Base-by-base conservation (phyloP, 1,140 invertebrate genomes). In the Aethina tumida region DNA sequence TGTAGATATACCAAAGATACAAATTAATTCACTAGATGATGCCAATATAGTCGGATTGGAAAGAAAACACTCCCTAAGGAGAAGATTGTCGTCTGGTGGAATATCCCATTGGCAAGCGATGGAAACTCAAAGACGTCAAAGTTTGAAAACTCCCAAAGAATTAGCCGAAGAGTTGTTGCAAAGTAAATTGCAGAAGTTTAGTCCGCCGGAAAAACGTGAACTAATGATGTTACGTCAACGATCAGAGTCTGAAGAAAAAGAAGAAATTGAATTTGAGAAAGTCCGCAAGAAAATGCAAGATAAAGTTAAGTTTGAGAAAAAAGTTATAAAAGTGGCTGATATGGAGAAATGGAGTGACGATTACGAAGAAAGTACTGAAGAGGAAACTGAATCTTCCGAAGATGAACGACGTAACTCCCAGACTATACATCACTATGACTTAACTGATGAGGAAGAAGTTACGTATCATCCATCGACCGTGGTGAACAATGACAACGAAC, bases 391-490 rank as follows among this genome's bases (percentile, higher is more conserved):
- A 30, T 49, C 52, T 26, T 50, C 43, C 5, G 52, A 56, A 24
- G 50, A 52, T 20, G 50, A 52, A 20, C 19, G 46, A 35, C 5
- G 4, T 33, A 57, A 56, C 10, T 52, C 33, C 6, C 62, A 42
- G 0, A 43, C 21, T 38, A 14, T 42, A 8, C 27, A 39, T 18
- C 21, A 32, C 19, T 62, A 66, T 30, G 62, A 67, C 33, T 53
- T 64, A 60, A 62, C 68, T 60, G 43, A 67, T 65, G 50, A 77
- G 21, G 74, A 79, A 34, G 74, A 79, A 41, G 71, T 74, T 22
- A 82, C 78, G 0, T 83, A 83, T 55, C 74, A 82, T 62, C 80
- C 80, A 9, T 18, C 35, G 29, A 38, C 12, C 16, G 35, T 0
- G 64, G 70, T 25, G 64, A 32, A 49, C 54, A 27, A 59, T 64